A percentile compares a stretch with the other conserved stretches of the same genome.
Evolutionary conservation across 1,140 invertebrate species (phyloP).

Genomic region (Cotesia vestalis): DNA sequence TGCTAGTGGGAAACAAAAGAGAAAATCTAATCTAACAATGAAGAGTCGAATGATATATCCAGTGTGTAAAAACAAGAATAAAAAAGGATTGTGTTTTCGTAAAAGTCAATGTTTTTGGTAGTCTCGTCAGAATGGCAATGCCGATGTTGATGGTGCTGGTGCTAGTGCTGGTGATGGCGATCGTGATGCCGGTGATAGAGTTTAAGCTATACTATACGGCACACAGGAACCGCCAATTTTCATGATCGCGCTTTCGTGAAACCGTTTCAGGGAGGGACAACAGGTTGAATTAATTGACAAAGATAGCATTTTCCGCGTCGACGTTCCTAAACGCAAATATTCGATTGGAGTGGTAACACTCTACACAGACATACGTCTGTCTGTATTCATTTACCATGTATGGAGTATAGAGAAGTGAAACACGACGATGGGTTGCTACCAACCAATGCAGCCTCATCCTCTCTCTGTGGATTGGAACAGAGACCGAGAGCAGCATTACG

Average conservation of each 20-base stretch:
- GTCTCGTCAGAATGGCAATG: background rate
- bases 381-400: constrained; percentile 2
- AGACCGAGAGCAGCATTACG: background rate
- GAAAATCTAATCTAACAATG: too few relatives aligned
- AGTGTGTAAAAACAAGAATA: background rate
- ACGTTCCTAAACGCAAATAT: constrained; percentile 62
- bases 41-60: constrained; percentile 11
- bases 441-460: background rate
- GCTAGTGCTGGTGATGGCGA: background rate
- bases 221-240: constrained; percentile 20
- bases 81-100: constrained; percentile 28
- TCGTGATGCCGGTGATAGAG: background rate
- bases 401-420: background rate
- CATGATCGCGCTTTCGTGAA: constrained; percentile 40
- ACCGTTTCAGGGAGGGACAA: constrained; percentile 49
- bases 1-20: too few relatives aligned
- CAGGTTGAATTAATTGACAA: constrained; percentile 65
- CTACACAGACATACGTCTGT: background rate
- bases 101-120: constrained; percentile 51
- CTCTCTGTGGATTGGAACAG: background rate
- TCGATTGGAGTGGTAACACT: constrained; percentile 47
- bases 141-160: background rate
- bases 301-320: constrained; percentile 63
- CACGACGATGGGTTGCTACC: constrained; percentile 2
- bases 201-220: background rate